A percentile compares a stretch with the other conserved stretches of the same genome.
Evolutionary conservation across 2,797 vertebrate genomes (phyloP).

Genomic region (Galaxias olidus): DNA sequence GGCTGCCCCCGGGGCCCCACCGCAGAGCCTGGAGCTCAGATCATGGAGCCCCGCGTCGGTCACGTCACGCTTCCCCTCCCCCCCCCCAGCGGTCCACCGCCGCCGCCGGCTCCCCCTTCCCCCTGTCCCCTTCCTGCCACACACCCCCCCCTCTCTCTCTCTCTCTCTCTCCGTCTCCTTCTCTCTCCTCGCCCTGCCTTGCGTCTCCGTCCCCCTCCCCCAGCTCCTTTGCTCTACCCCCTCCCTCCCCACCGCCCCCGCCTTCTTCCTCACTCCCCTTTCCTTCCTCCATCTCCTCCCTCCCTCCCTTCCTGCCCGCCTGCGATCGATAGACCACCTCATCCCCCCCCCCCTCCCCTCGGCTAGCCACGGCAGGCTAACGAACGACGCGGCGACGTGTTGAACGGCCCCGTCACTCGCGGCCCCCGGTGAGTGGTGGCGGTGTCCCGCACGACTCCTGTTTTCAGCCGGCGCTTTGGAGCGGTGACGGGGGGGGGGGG

Average conservation of each 20-base stretch:
- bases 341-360: no score
- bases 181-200: neutral
- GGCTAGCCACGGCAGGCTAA: neutral
- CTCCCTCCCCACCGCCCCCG: no score
- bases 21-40: constrained; percentile 11
- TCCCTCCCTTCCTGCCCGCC: neutral
- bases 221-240: neutral
- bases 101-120: no score
- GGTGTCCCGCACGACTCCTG: constrained; percentile 1
- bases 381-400: neutral
- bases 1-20: constrained; percentile 2
- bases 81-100: neutral
- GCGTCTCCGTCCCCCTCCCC: neutral
- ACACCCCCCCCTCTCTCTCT: neutral
- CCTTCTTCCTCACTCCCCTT: neutral
- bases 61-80: constrained; percentile 7
- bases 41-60: neutral
- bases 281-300: neutral
- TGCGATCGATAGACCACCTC: neutral
- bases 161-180: neutral
- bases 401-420: no score
- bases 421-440: no score
- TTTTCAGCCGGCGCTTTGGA: neutral
- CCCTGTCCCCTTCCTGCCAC: neutral
- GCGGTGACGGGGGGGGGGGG: no score